A percentile compares a stretch with the other conserved stretches of the same genome.
Conservation (phyloP, 1,140 invertebrate species). For the Colletes gigas region DNA sequence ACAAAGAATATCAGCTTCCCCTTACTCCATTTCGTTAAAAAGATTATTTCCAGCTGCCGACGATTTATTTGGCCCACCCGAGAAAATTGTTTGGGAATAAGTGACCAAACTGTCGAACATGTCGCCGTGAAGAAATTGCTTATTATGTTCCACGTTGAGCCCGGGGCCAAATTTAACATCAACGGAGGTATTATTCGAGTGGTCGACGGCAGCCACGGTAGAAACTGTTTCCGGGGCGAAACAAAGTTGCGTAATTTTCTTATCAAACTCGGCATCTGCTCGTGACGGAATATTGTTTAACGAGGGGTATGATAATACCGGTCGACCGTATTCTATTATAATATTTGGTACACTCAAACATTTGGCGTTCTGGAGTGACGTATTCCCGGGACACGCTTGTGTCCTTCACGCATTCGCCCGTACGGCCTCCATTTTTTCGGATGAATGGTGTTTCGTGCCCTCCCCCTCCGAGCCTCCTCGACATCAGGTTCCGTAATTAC, state of each 20-base stretch:
- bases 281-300: conserved; percentile 5
- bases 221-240: conserved; percentile 32
- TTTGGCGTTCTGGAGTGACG: conserved; percentile 20
- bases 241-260: conserved; percentile 47
- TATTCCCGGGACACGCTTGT: background rate
- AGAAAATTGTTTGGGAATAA: no score
- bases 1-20: no score
- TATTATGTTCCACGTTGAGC: no score
- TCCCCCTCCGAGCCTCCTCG: no score
- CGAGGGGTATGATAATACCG: background rate
- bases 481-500: background rate
- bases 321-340: conserved; percentile 36
- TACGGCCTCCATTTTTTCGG: background rate
- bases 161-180: no score
- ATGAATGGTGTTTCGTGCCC: background rate
- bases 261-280: conserved; percentile 30
- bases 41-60: no score
- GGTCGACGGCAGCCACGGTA: no score
- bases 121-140: no score
- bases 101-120: no score
- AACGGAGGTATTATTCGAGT: no score
- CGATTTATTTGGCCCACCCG: no score
- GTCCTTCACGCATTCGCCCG: background rate
- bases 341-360: conserved; percentile 40
- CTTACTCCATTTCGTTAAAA: no score